phyloP scores from a whole-genome alignment of 2,888 invertebrate genomes.

The Nemapogon koenigi region DNA sequence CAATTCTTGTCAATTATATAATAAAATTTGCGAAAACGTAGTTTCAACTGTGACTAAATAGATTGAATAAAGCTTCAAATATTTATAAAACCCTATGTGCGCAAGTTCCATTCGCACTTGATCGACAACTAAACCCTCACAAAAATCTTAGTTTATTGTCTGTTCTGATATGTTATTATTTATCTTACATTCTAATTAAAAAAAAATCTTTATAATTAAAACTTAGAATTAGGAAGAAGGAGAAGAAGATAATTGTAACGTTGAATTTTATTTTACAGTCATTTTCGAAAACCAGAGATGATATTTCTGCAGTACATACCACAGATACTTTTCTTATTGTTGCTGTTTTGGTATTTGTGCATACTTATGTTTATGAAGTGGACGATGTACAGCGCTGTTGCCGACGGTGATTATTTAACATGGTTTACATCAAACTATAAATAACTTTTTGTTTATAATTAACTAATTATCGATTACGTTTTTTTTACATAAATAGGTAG shows the following conservation, averaged over 20 bases:
- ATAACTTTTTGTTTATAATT: not conserved
- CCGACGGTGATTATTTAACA: conserved; percentile 32
- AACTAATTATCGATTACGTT: not conserved
- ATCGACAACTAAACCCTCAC: too few species aligned
- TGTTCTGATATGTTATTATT: too few species aligned
- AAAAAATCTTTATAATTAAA: too few species aligned
- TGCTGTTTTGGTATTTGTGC: conserved; percentile 73
- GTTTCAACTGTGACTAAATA: too few species aligned
- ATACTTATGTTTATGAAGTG: conserved; percentile 75
- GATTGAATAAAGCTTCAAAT: too few species aligned
- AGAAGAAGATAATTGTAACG: not conserved
- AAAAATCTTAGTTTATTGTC: not conserved
- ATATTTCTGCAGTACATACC: conserved; percentile 73
- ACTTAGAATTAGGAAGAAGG: too few species aligned
- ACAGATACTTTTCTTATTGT: conserved; percentile 70
- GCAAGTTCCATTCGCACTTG: too few species aligned
- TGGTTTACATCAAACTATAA: not conserved
- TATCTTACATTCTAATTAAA: too few species aligned
- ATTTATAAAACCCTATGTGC: too few species aligned
- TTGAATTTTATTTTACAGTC: conserved; percentile 33
- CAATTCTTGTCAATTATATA: too few species aligned
- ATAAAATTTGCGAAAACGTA: too few species aligned
- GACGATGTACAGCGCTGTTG: conserved; percentile 59
- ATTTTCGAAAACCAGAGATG: conserved; percentile 51
- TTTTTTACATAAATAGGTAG: not conserved